Base-by-base conservation (phyloP, 1,140 invertebrate genomes). In the Aricia agestis region DNA sequence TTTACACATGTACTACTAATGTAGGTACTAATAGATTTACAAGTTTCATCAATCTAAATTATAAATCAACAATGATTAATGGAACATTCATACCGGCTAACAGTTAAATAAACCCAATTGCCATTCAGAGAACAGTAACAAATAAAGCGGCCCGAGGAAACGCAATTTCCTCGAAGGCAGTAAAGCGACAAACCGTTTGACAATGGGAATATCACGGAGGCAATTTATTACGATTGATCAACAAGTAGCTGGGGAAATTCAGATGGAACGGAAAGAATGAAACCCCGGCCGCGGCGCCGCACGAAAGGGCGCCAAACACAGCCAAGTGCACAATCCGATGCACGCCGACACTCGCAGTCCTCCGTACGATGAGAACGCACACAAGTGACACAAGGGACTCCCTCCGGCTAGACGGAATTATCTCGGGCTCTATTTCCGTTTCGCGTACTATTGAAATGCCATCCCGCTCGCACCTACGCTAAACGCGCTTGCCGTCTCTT, bases 171-270 rank as follows among this genome's bases (percentile, higher is more conserved):
- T 87, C 78, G 58, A 73, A 87, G 80, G 84, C 89, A 89, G 85
- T 85, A 86, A 89, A 91, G 82, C 89, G 89, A 89, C 89, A 89
- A 91, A 88, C 86, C 73, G 82, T 81, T 88, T 84, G 83, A 91
- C 89, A 91, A 91, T 89, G 87, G 88, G 88, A 89, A 87, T 85
- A 89, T 91, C 86, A 91, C 82, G 85, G 83, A 82, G 83, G 86
- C 85, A 89, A 89, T 91, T 90, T 90, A 91, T 91, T 89, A 89
- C 86, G 82, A 91, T 85, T 89, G 89, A 89, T 91, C 89, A 91
- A 91, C 89, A 91, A 91, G 89, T 91, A 82, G 88, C 85, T 82
- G 86, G 87, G 87, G 85, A 85, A 85, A 74, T 77, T 76, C 82
- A 80, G 79, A 81, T 79, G 80, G 79, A 81, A 82, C 80, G 79